Evolutionary conservation across 2,888 invertebrate genomes (phyloP).

Genomic region (Xanthorhoe designata): DNA sequence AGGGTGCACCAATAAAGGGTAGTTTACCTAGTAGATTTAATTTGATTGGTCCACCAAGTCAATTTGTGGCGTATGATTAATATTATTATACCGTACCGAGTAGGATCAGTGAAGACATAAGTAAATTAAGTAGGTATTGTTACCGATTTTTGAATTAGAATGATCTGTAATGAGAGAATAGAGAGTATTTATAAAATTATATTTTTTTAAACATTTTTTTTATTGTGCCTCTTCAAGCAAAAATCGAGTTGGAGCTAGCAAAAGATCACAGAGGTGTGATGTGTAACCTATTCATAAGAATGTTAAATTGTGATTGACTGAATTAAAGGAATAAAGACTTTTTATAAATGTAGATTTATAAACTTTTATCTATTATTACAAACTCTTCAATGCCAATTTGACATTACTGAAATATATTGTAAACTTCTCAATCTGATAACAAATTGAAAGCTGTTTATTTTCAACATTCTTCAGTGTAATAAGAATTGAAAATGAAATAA

Average conservation of each 20-base stretch:
- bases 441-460: background rate
- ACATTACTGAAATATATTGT: background rate
- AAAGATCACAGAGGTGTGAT: too few relatives aligned
- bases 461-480: background rate
- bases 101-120: too few relatives aligned
- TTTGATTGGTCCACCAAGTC: slow-evolving; percentile 51
- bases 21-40: slow-evolving; percentile 37
- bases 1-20: slow-evolving; percentile 10
- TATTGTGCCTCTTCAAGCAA: too few relatives aligned
- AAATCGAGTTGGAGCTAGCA: too few relatives aligned
- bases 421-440: background rate
- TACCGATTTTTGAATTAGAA: too few relatives aligned
- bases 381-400: too few relatives aligned
- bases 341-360: background rate
- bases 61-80: slow-evolving; percentile 45
- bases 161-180: too few relatives aligned
- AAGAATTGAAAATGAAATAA: background rate
- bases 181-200: too few relatives aligned
- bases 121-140: too few relatives aligned
- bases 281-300: too few relatives aligned
- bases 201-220: too few relatives aligned
- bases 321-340: slow-evolving; percentile 22
- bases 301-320: too few relatives aligned
- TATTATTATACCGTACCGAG: background rate
- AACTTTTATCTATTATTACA: background rate